Conservation (phyloP, 2,113 vertebrate genomes). For the Microtus richardsoni region DNA sequence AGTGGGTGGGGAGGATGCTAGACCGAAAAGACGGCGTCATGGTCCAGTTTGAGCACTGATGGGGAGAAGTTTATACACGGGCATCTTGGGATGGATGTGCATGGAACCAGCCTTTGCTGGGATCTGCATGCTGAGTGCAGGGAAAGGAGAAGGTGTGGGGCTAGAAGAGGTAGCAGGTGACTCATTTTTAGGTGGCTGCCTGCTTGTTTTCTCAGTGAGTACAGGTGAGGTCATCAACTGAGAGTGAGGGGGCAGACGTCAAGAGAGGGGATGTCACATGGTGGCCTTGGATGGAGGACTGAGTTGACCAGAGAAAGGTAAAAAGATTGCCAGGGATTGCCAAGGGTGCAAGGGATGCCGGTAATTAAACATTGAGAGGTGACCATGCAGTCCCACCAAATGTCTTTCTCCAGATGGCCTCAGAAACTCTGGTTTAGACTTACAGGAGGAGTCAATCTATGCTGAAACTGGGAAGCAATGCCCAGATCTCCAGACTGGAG, state of each 20-base stretch:
- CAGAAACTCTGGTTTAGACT: background rate
- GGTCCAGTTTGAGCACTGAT: accelerated
- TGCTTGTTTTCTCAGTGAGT: conserved; percentile 66
- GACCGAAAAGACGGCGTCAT: background rate
- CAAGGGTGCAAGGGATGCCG: background rate
- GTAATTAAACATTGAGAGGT: background rate
- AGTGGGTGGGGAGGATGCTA: background rate
- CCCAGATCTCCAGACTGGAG: background rate
- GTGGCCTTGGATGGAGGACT: background rate
- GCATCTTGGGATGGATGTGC: background rate
- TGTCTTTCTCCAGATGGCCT: background rate
- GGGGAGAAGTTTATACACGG: accelerated
- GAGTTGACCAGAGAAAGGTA: background rate
- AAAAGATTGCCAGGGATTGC: background rate
- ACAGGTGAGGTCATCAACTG: conserved; percentile 68
- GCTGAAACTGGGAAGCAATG: background rate
- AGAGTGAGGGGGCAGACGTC: conserved; percentile 44
- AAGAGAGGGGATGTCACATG: background rate
- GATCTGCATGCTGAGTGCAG: background rate
- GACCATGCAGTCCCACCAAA: background rate
- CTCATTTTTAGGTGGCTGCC: conserved; percentile 48
- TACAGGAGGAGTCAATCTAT: background rate
- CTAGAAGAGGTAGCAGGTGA: conserved; percentile 7
- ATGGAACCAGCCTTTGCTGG: accelerated
- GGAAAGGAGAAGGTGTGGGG: background rate